A percentile compares a stretch with the other conserved stretches of the same genome.
These are phyloP conservation scores for Crypturellus tataupa DNA, from an alignment of 2,797 vertebrate species.

Conservation along the genomic window DNA sequence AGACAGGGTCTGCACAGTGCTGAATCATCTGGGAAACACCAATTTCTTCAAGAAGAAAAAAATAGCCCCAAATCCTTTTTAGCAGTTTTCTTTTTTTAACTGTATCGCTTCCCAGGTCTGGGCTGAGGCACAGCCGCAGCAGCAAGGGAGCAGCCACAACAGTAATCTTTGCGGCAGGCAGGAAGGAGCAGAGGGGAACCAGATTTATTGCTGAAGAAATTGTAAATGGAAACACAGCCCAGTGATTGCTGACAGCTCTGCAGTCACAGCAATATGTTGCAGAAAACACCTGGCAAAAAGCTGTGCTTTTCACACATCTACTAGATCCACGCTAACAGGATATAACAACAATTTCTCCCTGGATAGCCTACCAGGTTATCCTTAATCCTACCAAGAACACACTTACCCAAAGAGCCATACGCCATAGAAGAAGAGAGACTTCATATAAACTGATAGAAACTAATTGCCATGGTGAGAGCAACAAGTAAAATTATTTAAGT, in stretches of 20 bases:
- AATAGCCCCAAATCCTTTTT: neutral
- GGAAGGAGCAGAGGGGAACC: neutral
- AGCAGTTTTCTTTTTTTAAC: neutral
- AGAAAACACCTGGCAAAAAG: neutral
- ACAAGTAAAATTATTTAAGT: neutral
- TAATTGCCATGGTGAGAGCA: neutral
- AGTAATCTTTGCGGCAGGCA: neutral
- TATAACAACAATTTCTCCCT: neutral
- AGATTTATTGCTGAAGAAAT: neutral
- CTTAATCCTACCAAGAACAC: neutral
- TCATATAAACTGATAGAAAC: neutral
- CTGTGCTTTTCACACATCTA: neutral
- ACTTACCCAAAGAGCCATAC: neutral
- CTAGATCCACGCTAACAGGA: neutral
- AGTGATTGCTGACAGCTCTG: neutral
- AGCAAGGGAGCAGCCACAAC: accelerated
- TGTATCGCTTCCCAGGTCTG: neutral
- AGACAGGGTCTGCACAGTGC: accelerated
- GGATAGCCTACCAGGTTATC: neutral
- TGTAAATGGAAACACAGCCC: neutral
- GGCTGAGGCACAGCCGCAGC: neutral
- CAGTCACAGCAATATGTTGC: neutral
- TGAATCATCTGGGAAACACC: neutral
- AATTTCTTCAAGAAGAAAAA: neutral
- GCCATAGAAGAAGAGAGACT: neutral